phyloP scores from a whole-genome alignment of 2,113 vertebrate species.

The Gavia stellata region DNA sequence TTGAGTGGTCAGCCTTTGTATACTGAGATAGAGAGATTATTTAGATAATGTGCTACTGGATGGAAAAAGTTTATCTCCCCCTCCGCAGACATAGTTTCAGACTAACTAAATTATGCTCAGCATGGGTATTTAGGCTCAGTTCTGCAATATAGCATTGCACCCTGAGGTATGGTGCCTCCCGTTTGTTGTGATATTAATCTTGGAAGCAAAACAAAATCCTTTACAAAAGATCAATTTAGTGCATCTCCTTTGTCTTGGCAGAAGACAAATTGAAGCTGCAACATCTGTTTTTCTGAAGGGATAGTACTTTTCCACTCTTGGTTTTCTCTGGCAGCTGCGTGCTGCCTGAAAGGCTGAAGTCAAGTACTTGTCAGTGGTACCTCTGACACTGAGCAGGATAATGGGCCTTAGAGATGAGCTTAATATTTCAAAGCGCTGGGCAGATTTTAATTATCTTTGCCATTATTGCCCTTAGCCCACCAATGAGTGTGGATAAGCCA shows the following conservation, averaged over 20 bases:
- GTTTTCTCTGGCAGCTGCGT: neutral
- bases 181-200: conserved; percentile 60
- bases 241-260: conserved; percentile 63
- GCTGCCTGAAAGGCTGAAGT: conserved; percentile 15
- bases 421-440: conserved; percentile 24
- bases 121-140: conserved; percentile 4
- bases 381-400: conserved; percentile 44
- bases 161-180: conserved; percentile 41
- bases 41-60: neutral
- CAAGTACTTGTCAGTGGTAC: conserved; percentile 42
- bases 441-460: conserved; percentile 49
- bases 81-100: neutral
- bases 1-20: neutral
- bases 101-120: conserved; percentile 25
- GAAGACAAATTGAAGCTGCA: conserved; percentile 49
- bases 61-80: neutral
- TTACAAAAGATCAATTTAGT: conserved; percentile 55
- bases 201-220: conserved; percentile 52
- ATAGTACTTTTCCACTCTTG: conserved; percentile 55
- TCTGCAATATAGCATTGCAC: conserved; percentile 4
- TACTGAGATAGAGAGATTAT: neutral
- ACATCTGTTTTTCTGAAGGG: conserved; percentile 55
- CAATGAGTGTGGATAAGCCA: neutral
- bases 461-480: neutral
- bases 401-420: conserved; percentile 6